These are phyloP conservation scores for Vanessa cardui DNA, from an alignment of 2,888 invertebrate genomes.

Conservation along the genomic window DNA sequence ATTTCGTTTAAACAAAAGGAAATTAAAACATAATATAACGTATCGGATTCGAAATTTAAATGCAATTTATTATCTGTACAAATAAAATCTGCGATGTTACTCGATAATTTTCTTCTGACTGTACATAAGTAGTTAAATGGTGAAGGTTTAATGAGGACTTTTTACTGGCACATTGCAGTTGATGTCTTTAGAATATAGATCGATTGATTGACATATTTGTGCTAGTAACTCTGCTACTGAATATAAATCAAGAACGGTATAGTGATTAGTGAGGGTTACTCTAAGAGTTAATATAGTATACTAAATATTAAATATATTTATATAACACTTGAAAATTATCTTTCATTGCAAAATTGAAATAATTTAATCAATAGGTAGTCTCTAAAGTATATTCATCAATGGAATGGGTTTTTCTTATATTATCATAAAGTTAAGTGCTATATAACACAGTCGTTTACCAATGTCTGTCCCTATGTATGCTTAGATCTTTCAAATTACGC, in stretches of 20 bases:
- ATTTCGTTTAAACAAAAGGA: no score
- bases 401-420: no score
- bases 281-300: not conserved
- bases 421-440: no score
- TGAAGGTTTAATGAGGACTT: slow-evolving; percentile 4
- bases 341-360: no score
- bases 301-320: not conserved
- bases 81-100: not conserved
- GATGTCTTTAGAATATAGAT: slow-evolving; percentile 17
- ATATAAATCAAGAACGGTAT: not conserved
- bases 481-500: no score
- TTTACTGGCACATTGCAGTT: not conserved
- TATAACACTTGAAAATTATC: no score
- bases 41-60: no score
- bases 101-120: not conserved
- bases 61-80: not conserved
- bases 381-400: no score
- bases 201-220: slow-evolving; percentile 31
- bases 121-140: not conserved
- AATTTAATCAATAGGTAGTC: no score
- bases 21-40: not conserved
- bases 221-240: slow-evolving; percentile 10
- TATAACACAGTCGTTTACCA: no score
- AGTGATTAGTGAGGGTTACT: not conserved
- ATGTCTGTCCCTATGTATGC: no score